Conservation (phyloP, 2,888 invertebrate genomes). For the Drosophila tripunctata region DNA sequence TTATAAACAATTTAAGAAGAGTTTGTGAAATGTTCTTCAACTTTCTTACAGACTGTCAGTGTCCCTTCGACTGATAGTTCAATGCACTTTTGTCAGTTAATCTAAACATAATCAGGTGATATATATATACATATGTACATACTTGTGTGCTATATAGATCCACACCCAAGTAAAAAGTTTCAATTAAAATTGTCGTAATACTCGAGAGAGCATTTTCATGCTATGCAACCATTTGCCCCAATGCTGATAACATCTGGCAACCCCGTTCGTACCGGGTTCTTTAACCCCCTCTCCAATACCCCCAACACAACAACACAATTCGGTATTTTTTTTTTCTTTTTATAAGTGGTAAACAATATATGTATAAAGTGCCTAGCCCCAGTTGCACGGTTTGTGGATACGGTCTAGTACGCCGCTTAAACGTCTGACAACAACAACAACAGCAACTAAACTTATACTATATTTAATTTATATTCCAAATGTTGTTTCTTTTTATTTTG, state of each 20-base stretch:
- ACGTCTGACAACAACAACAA: constrained; percentile 45
- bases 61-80: constrained; percentile 33
- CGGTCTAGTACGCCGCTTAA: constrained; percentile 69
- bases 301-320: no score
- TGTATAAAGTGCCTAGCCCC: constrained; percentile 36
- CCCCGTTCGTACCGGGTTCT: constrained; percentile 21
- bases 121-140: no score
- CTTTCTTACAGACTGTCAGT: not conserved
- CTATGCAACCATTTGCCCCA: constrained; percentile 36
- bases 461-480: constrained; percentile 2
- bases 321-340: constrained; percentile 6
- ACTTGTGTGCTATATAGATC: constrained; percentile 18
- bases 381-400: constrained; percentile 33
- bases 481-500: constrained; percentile 38
- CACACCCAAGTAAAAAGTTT: constrained; percentile 46
- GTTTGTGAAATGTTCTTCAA: not conserved
- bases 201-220: constrained; percentile 35
- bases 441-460: constrained; percentile 22
- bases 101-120: constrained; percentile 20
- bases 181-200: constrained; percentile 38
- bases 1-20: not conserved
- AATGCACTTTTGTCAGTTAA: constrained; percentile 30
- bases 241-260: constrained; percentile 53
- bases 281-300: not conserved
- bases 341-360: constrained; percentile 49